Evolutionary conservation across 2,888 invertebrate genomes (phyloP), one percentile per base, ranked within the genome.

Genomic region (Steinernema carpocapsae): DNA sequence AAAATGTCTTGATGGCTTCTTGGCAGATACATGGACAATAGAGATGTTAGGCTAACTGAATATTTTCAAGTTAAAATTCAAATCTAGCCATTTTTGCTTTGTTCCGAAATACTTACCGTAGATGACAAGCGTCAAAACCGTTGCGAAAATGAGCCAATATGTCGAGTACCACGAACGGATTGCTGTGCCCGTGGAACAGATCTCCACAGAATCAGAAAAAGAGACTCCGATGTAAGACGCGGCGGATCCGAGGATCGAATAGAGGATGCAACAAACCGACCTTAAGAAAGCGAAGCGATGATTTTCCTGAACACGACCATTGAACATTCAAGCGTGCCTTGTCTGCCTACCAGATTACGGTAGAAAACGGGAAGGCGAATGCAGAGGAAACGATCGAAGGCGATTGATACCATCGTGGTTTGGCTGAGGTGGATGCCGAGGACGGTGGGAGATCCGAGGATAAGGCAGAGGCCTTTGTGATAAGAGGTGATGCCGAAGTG

Each of bases 321-420:
- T 43, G 43, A 43, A 43, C 10, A 43, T 10, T 43, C 43, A n/a
- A n/a, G n/a, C n/a, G n/a, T n/a, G n/a, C n/a, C n/a, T n/a, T n/a
- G 12, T 12, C 7, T 17, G 29, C 29, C 3, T 32, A 64, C 64
- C 32, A n/a, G 29, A 32, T 64, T 22, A 17, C 64, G 64, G 19
- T 64, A 64, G 64, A 64, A 64, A n/a, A 64, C 32, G 17, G 64
- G 64, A n/a, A 29, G 32, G 6, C 37, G 64, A 17, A 64, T 26
- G 32, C 64, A 64, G 17, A 64, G 64, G 32, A 64, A 64, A 1
- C 64, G 64, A 29, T 64, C 64, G 32, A 64, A 32, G 29, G 32
- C 64, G 32, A 64, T 64, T 7, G 32, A 10, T 2, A 64, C 17
- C 6, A 64, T 64, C 32, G 64, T 64, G 7, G 64, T n/a, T 32